phyloP scores from a whole-genome alignment of 1,140 invertebrate genomes.

The Zaprionus africanus region DNA sequence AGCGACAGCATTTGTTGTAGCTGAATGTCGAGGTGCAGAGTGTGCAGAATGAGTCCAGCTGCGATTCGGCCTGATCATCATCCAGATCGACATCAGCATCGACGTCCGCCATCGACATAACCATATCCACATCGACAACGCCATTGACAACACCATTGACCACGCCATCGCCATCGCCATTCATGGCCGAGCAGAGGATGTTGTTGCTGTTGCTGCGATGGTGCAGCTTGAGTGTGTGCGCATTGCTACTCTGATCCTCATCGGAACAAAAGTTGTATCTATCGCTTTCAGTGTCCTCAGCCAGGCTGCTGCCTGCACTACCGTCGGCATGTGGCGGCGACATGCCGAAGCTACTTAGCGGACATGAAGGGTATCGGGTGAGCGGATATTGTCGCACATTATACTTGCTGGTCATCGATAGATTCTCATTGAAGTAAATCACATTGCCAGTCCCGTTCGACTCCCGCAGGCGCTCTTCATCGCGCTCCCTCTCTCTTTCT shows the following conservation, averaged over 20 bases:
- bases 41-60: conserved; percentile 81
- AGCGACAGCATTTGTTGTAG: conserved; percentile 80
- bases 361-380: conserved; percentile 70
- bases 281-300: conserved; percentile 63
- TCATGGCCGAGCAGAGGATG: background rate
- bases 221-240: conserved; percentile 49
- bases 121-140: conserved; percentile 7
- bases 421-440: conserved; percentile 83
- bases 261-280: conserved; percentile 73
- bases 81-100: conserved; percentile 40
- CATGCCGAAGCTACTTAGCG: conserved; percentile 63
- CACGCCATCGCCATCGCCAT: conserved; percentile 18
- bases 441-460: conserved; percentile 47
- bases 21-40: conserved; percentile 83
- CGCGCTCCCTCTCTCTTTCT: conserved; percentile 40
- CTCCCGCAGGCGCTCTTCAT: conserved; percentile 31
- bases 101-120: conserved; percentile 25
- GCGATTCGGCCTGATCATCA: conserved; percentile 52
- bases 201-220: conserved; percentile 10
- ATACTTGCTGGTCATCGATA: conserved; percentile 82
- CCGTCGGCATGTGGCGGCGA: conserved; percentile 23
- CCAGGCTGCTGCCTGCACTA: conserved; percentile 65
- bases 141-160: background rate
- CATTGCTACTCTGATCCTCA: conserved; percentile 72
- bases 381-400: conserved; percentile 62